Percentiles rank a stretch among this genome's conserved stretches.
phyloP scores from a whole-genome alignment of 1,140 invertebrate species.

The Heliconius eleuchia region DNA sequence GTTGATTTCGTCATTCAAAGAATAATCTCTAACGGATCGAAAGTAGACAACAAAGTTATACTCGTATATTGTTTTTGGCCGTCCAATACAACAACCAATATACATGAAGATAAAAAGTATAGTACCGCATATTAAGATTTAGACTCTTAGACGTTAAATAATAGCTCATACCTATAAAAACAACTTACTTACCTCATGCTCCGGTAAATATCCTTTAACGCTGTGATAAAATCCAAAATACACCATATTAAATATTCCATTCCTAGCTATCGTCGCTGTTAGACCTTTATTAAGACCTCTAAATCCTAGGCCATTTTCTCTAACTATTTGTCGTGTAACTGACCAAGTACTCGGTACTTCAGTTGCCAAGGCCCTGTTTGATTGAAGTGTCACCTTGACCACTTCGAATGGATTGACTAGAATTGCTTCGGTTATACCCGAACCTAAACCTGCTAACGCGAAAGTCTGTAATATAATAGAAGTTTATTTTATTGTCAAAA shows the following conservation, averaged over 20 bases:
- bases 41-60: too few species aligned
- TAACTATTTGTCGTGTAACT: constrained; percentile 90
- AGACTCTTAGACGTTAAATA: not conserved
- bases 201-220: constrained; percentile 89
- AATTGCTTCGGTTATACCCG: constrained; percentile 93
- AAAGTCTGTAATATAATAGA: constrained; percentile 85
- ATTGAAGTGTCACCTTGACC: constrained; percentile 93
- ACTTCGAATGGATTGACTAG: constrained; percentile 97
- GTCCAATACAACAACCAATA: not conserved
- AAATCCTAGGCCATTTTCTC: constrained; percentile 87
- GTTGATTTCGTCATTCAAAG: not conserved
- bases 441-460: constrained; percentile 91
- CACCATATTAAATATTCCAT: constrained; percentile 95
- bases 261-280: constrained; percentile 92
- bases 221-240: constrained; percentile 98
- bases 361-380: constrained; percentile 82
- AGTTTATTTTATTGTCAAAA: not conserved
- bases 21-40: not conserved
- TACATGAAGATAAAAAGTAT: not conserved
- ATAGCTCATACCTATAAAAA: not conserved
- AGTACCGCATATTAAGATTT: not conserved
- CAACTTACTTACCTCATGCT: constrained; percentile 82
- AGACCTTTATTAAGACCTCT: constrained; percentile 94
- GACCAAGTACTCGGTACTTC: constrained; percentile 88
- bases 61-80: not conserved